A percentile compares a stretch with the other conserved stretches of the same genome.
Evolutionary conservation across 2,113 vertebrate species (phyloP).

Genomic region (Aphelocoma coerulescens): DNA sequence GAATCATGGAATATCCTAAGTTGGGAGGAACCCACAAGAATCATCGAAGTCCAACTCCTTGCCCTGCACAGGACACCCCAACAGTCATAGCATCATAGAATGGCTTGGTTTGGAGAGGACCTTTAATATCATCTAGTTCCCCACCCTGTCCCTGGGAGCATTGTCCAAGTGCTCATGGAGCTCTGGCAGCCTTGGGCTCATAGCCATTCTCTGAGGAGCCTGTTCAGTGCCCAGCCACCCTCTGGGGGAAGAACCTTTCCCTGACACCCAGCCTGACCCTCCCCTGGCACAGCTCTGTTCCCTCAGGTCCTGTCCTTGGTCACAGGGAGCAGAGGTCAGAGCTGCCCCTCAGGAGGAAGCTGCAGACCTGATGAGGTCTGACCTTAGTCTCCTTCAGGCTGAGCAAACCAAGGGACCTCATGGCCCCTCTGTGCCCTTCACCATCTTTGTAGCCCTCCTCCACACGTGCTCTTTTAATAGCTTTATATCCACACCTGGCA

Average conservation of each 20-base stretch:
- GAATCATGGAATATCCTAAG: neutral
- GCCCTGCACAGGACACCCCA: neutral
- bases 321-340: neutral
- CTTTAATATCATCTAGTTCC: neutral
- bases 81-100: neutral
- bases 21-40: neutral
- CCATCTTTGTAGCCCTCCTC: neutral
- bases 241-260: neutral
- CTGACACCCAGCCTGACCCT: neutral
- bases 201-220: neutral
- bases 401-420: neutral
- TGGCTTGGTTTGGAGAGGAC: neutral
- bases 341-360: neutral
- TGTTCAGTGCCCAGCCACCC: rapidly evolving
- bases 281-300: neutral
- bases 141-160: neutral
- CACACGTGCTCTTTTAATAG: neutral
- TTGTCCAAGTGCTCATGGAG: neutral
- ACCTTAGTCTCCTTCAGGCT: neutral
- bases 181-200: neutral
- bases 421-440: neutral
- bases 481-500: neutral
- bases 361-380: neutral
- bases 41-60: neutral
- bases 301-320: neutral